These are phyloP conservation scores for Cassiopea xamachana DNA, from an alignment of 30 jellyfish, hydroid and myxozoan genomes.

Conservation along the genomic window DNA sequence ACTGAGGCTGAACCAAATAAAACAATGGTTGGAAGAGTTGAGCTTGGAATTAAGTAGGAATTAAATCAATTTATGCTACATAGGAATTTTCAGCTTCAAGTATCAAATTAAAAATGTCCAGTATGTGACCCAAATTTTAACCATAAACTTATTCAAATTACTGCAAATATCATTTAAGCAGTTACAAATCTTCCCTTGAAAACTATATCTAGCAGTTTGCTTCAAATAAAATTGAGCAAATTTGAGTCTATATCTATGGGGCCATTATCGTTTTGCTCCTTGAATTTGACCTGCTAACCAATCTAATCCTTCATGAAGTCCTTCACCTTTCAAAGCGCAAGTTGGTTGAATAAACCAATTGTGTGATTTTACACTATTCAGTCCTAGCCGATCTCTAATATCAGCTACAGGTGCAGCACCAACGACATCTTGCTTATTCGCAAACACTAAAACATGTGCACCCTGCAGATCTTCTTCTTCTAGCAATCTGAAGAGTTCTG, in stretches of 20 bases:
- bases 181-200: too few species aligned
- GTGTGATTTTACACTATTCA: slow-evolving; percentile 77
- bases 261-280: slow-evolving; percentile 22
- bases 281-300: slow-evolving; percentile 94
- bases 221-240: background rate
- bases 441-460: slow-evolving; percentile 94
- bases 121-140: too few species aligned
- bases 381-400: slow-evolving; percentile 78
- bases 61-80: too few species aligned
- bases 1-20: too few species aligned
- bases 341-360: slow-evolving; percentile 98
- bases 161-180: too few species aligned
- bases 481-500: slow-evolving; percentile 71
- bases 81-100: too few species aligned
- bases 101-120: too few species aligned
- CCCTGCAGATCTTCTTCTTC: slow-evolving; percentile 93
- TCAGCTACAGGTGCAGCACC: slow-evolving; percentile 95
- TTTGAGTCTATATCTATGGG: background rate
- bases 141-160: too few species aligned
- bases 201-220: too few species aligned
- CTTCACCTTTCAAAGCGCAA: slow-evolving; percentile 97
- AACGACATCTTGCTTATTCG: slow-evolving; percentile 96
- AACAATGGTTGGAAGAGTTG: too few species aligned
- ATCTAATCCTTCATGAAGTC: slow-evolving; percentile 91
- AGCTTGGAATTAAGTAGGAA: too few species aligned